These are phyloP conservation scores for Triplophysa siluroides DNA, from an alignment of 2,113 vertebrate species.

Conservation along the genomic window DNA sequence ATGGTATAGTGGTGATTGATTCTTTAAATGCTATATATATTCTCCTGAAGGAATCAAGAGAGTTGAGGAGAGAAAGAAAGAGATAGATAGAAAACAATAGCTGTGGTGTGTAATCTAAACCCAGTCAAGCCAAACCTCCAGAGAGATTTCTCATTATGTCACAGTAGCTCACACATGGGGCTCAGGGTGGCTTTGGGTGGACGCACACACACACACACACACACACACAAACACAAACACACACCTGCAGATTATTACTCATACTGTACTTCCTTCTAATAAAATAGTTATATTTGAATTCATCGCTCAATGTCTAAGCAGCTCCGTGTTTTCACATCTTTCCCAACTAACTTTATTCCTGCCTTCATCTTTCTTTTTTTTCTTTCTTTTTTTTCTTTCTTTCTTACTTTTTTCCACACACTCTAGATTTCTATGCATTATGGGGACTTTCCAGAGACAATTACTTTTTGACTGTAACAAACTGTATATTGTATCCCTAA, in stretches of 20 bases:
- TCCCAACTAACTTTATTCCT: background rate
- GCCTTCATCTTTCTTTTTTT: background rate
- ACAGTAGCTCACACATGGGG: conserved; percentile 49
- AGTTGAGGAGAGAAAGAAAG: conserved; percentile 6
- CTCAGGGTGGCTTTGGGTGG: conserved; percentile 34
- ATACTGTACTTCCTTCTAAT: conserved; percentile 27
- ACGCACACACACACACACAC: conserved; percentile 30
- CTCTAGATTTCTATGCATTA: too few species aligned
- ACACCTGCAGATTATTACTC: conserved; percentile 40
- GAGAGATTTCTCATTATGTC: conserved; percentile 55
- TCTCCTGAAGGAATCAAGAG: conserved; percentile 10
- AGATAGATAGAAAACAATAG: conserved; percentile 41
- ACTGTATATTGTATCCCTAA: too few species aligned
- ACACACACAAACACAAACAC: conserved; percentile 11
- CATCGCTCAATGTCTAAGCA: conserved; percentile 30
- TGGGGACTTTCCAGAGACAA: too few species aligned
- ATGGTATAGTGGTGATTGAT: conserved; percentile 38
- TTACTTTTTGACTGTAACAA: too few species aligned
- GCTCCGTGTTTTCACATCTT: background rate
- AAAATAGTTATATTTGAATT: conserved; percentile 29
- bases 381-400: background rate
- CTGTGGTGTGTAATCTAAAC: conserved; percentile 54
- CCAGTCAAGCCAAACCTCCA: conserved; percentile 46
- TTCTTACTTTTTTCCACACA: background rate
- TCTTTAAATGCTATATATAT: conserved; percentile 39